Evolutionary conservation across 2,797 vertebrate species (phyloP), one percentile per base, ranked within the genome.

Genomic region (Chiropotes sagulatus): DNA sequence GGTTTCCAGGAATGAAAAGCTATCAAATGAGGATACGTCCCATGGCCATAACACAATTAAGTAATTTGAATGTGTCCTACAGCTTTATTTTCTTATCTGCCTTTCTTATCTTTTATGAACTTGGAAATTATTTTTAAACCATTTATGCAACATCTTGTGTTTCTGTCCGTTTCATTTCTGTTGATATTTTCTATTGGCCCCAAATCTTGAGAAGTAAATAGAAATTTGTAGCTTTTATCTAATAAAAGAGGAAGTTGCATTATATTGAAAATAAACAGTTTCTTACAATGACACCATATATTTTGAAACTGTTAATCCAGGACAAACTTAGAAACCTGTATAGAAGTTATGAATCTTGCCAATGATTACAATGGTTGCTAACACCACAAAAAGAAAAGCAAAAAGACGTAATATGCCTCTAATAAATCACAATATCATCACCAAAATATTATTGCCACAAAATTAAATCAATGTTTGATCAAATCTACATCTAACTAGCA

Each of bases 121-220:
- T 95, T 81, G n/a, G 17, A 84, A 88, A 73, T 64, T 61, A 61
- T 57, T 92, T 97, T 82, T 83, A 90, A 85, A 90, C 26, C 19
- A n/a, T 48, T 75, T 17, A 30, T 84, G 14, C 1, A 75, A 80
- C 17, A 8, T 78, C n/a, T 2, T 94, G 14, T 58, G 6, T 83
- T 94, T 83, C 41, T 97, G 5, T n/a, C 28, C 4, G 70, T 82
- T 94, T 93, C 9, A 61, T 93, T 97, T 94, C 28, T 90, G 12
- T 50, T 90, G 28, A n/a, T 89, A 22, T 72, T 86, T 96, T 82
- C 5, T 79, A 33, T 64, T 83, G 24, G 39, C 12, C 28, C 88
- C 82, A 30, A 44, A 80, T 87, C 61, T 93, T 54, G 58, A 91
- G 61, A 93, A 41, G 24, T 91, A 52, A 82, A 44, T 79, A 58